Evolutionary conservation across 2,113 vertebrate genomes (phyloP), one percentile per base, ranked within the genome.

Genomic region (Enhydra lutris): DNA sequence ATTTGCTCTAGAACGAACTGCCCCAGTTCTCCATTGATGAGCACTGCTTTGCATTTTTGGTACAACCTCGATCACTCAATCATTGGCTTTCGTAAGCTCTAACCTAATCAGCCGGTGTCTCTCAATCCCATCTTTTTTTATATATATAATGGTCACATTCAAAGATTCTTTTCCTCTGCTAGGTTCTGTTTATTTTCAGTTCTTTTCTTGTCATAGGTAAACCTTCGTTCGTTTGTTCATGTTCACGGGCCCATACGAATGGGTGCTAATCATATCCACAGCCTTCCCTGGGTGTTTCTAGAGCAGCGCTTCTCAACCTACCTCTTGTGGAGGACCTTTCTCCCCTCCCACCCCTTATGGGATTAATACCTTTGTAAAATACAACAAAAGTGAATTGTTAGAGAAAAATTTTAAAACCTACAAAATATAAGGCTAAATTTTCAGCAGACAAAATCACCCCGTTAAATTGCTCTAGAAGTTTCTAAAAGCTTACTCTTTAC

Each of bases 181-280:
- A 34, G 69, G 13, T 78, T 91, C 73, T 74, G 52, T 78, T 97
- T 95, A 42, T 96, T 89, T 93, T 94, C 65, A 80, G 26, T 94
- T 57, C 39, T 93, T 94, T 96, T 95, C 73, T 57, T 87, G 42
- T 93, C 31, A 5, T 50, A 63, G 47, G 36, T 59, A n/a, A 52
- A 65, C 31, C 82, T 81, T 36, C 3, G 6, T 50, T 61, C 11
- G 21, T 59, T 59, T 36, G 50, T 26, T 90, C 20, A 42, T 0
- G 84, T 13, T 61, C 50, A 24, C 31, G 34, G 15, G 67, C 31
- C 71, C 5, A 0, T 86, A 34, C 61, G 15, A 45, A 39, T 39
- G 63, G n/a, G 11, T 83, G 11, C 36, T 88, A 26, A 65, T 50
- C 50, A 13, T 45, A 59, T 65, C 57, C 42, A 18, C 10, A 67